Evolutionary conservation across 2,113 vertebrate genomes (phyloP), one percentile per base, ranked within the genome.

Genomic region (Danionella cerebrum): DNA sequence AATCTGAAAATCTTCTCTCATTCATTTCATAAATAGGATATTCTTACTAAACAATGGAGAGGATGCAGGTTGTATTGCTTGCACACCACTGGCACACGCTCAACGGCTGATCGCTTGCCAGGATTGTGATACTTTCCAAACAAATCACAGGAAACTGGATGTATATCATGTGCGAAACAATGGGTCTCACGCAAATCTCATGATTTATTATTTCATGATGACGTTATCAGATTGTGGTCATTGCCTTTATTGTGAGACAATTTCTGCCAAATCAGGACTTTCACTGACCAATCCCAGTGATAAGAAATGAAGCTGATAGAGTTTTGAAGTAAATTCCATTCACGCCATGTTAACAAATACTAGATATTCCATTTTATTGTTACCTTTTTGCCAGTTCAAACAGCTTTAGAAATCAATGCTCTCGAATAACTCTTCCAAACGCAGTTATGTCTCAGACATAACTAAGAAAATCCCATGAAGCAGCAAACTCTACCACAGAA

Each of bases 1-100:
- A 57, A n/a, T 39, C 9, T 41, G 3, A 16, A 33, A 29, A 35
- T 51, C 29, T 6, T 51, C 31, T 33, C 10, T 51, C 53, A 51
- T 60, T 58, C 29, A 50, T 78, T 75, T 14, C 41, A 81, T 79
- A 85, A 87, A 89, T 83, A 85, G 82, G 83, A 85, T 76, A 67
- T 73, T 51, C 39, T 64, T 51, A 53, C 53, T 6, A 38, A 67
- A 86, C 83, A 87, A 86, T 81, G 75, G 73, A 39, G 76, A 82
- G 84, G 83, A 83, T 69, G 67, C 73, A 44, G 48, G 57, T 52
- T 54, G 35, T 65, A 29, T 70, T 54, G 52, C 70, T 41, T 33
- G 55, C 66, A 13, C 54, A 39, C 35, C 7, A 19, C 38, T 63
- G 66, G 69, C 65, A 50, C 44, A 8, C 19, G 67, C 24, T 60